These are phyloP conservation scores for Nanger granti DNA, from an alignment of 2,113 vertebrate species.

Conservation along the genomic window DNA sequence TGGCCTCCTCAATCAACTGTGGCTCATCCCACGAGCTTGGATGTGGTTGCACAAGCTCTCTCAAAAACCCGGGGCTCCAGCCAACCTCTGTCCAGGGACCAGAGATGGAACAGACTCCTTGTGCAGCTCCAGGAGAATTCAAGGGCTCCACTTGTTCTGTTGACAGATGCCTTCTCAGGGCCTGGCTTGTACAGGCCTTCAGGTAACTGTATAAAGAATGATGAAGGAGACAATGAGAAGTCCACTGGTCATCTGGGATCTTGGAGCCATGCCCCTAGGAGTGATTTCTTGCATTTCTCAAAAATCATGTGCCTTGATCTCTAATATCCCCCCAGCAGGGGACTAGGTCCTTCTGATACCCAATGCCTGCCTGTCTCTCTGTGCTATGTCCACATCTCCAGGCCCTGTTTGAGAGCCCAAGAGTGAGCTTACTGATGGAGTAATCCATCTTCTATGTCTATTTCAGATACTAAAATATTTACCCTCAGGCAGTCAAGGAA, in stretches of 20 bases:
- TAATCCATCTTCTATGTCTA: neutral
- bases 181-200: neutral
- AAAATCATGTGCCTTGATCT: neutral
- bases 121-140: neutral
- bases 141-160: neutral
- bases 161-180: neutral
- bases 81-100: neutral
- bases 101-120: neutral
- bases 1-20: rapidly evolving
- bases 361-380: neutral
- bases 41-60: neutral
- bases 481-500: neutral
- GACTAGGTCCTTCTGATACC: neutral
- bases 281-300: neutral
- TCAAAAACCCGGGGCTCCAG: neutral
- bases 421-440: neutral
- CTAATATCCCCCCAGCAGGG: neutral
- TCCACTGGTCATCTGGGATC: neutral
- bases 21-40: neutral
- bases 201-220: neutral
- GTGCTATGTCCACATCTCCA: neutral
- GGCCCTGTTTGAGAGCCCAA: neutral
- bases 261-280: neutral
- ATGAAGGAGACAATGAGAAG: neutral
- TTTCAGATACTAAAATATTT: neutral